phyloP scores from a whole-genome alignment of 1,140 invertebrate genomes.

The Danaus plexippus region DNA sequence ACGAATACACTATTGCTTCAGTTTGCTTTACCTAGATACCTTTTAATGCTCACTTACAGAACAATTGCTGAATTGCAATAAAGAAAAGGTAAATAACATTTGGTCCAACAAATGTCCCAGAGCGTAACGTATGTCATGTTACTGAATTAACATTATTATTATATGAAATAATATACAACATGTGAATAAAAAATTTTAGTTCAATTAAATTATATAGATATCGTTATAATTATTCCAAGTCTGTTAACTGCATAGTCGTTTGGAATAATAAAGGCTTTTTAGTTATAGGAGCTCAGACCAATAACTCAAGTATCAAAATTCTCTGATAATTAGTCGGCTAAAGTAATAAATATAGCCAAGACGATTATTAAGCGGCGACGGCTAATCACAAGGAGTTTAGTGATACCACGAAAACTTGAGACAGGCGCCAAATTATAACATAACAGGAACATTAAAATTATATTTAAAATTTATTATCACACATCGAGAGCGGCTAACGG shows the following conservation, averaged over 20 bases:
- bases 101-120: no score
- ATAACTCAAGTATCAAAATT: conserved; percentile 69
- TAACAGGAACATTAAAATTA: not conserved
- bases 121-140: no score
- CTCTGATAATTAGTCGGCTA: conserved; percentile 58
- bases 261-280: no score
- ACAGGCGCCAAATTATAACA: conserved; percentile 19
- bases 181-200: not conserved
- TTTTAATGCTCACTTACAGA: conserved; percentile 3
- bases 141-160: not conserved
- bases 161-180: not conserved
- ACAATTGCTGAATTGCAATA: not conserved
- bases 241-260: no score
- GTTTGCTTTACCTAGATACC: conserved; percentile 1
- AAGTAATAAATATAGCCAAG: conserved; percentile 61
- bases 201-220: no score
- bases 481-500: no score
- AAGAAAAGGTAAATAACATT: no score
- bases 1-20: not conserved
- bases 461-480: not conserved
- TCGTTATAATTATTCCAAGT: no score
- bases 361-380: conserved; percentile 59
- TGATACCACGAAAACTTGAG: conserved; percentile 34
- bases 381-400: conserved; percentile 54
- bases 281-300: conserved; percentile 25